Conservation (phyloP, 1,140 invertebrate genomes). For the Drosophila orosa region DNA sequence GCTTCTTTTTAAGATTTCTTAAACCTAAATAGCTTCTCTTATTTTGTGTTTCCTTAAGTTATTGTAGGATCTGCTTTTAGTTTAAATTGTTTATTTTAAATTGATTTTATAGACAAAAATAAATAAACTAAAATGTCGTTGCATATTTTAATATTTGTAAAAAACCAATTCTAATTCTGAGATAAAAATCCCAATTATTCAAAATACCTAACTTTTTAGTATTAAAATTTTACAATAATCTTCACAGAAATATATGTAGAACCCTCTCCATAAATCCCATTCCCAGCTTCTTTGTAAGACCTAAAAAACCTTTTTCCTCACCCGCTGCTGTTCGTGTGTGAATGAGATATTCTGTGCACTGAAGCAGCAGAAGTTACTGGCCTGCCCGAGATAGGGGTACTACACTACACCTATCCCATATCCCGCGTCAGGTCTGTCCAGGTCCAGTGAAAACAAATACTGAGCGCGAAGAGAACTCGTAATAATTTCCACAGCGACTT, state of each 20-base stretch:
- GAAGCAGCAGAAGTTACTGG: conserved; percentile 80
- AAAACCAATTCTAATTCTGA: too few relatives aligned
- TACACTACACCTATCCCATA: conserved; percentile 18
- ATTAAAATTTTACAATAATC: too few relatives aligned
- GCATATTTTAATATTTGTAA: too few relatives aligned
- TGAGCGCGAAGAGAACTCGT: conserved; percentile 57
- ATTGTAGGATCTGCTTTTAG: too few relatives aligned
- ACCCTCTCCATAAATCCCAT: background rate
- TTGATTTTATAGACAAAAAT: too few relatives aligned
- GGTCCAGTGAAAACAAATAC: conserved; percentile 68
- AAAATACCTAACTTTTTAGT: too few relatives aligned
- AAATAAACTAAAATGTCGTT: too few relatives aligned
- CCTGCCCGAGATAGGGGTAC: conserved; percentile 49
- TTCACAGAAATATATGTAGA: background rate
- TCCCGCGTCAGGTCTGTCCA: conserved; percentile 13
- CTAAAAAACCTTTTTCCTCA: background rate
- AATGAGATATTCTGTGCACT: conserved; percentile 48
- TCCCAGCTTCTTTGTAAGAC: background rate
- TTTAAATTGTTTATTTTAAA: too few relatives aligned
- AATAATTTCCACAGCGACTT: conserved; percentile 64
- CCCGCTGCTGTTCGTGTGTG: background rate
- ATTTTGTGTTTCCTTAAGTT: too few relatives aligned
- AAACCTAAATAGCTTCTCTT: too few relatives aligned
- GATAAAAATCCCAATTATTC: too few relatives aligned
- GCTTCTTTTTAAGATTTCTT: background rate